A percentile compares a stretch with the other conserved stretches of the same genome.
Evolutionary conservation across 2,888 invertebrate genomes (phyloP).

Genomic region (Ceramica pisi): DNA sequence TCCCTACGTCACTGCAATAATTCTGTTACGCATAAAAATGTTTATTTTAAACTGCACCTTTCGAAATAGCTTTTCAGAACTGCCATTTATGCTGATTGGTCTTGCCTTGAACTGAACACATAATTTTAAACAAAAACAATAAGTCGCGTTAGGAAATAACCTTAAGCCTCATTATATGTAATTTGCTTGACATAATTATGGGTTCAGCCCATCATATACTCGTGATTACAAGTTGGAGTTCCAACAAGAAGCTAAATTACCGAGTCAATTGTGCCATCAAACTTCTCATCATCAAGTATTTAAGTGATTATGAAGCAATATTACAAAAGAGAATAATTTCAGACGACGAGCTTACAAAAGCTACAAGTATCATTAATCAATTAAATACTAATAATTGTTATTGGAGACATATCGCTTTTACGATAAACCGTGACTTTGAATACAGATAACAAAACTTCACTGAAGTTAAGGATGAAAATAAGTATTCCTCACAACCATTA

Average conservation of each 20-base stretch:
- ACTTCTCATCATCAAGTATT: slow-evolving; percentile 33
- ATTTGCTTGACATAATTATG: slow-evolving; percentile 47
- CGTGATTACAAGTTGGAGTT: slow-evolving; percentile 43
- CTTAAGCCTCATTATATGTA: slow-evolving; percentile 45
- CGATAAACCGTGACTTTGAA: slow-evolving; percentile 10
- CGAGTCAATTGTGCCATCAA: slow-evolving; percentile 28
- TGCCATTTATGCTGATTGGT: slow-evolving; percentile 25
- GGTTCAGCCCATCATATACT: slow-evolving; percentile 37
- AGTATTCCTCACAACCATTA: background rate
- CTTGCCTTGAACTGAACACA: slow-evolving; percentile 37
- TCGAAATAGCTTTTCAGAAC: slow-evolving; percentile 8
- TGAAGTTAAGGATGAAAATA: background rate
- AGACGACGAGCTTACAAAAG: slow-evolving; percentile 13
- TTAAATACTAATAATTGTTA: slow-evolving; percentile 5
- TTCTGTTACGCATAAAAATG: slow-evolving; percentile 32
- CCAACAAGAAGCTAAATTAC: slow-evolving; percentile 29
- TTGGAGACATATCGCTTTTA: slow-evolving; percentile 13
- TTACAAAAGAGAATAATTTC: slow-evolving; percentile 9
- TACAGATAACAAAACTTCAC: slow-evolving; percentile 2
- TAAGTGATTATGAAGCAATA: slow-evolving; percentile 23
- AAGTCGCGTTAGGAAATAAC: slow-evolving; percentile 45
- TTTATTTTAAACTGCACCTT: slow-evolving; percentile 19
- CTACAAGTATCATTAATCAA: slow-evolving; percentile 19
- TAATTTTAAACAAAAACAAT: slow-evolving; percentile 42
- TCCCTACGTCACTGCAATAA: slow-evolving; percentile 48